Base-by-base conservation (phyloP, 2,888 invertebrate species). In the Parnassius apollo region DNA sequence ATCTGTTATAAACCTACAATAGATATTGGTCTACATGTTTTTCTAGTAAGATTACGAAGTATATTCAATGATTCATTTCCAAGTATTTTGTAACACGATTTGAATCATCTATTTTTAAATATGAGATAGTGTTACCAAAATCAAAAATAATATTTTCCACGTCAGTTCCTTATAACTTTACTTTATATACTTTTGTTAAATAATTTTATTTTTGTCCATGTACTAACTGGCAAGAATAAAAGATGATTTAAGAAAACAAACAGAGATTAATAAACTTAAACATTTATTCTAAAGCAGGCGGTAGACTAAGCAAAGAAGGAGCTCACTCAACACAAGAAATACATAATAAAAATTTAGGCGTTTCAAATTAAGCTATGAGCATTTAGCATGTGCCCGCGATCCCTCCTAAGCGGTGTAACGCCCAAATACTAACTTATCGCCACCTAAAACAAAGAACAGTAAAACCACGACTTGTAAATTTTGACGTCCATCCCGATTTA, bases 401-500 rank as follows among this genome's bases (percentile, higher is more conserved):
- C 63, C 66, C 62, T 59, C 44, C 54, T 50, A 13, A 66, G 65
- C 65, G 67, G 69, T 71, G 67, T 69, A 69, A 65, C 71, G 81
- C 80, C 83, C 77, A 77, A 81, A 82, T 80, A 86, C 82, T 81
- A 85, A 86, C 79, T 85, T 86, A 87, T 86, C 81, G 82, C 82
- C 81, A 78, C 82, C 84, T 78, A 78, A 82, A 83, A 87, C 87
- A 82, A 85, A 85, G 86, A 78, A 78, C 81, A 77, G 77, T 85
- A 84, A 82, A 68, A 82, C 80, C 77, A 78, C 78, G 79, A 81
- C 83, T 81, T 83, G 83, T 83, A 84, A 85, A 85, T 85, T 86
- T 82, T 72, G 72, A 72, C 72, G 60, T 60, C 66, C 64, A 66
- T 67, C 59, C 54, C 64, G 77, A 78, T 69, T 50, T 54, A 74